Percentiles rank a stretch among this genome's conserved stretches.
These are phyloP conservation scores for Platorchestia sp. DNA, from an alignment of 1,140 invertebrate species.

Conservation along the genomic window DNA sequence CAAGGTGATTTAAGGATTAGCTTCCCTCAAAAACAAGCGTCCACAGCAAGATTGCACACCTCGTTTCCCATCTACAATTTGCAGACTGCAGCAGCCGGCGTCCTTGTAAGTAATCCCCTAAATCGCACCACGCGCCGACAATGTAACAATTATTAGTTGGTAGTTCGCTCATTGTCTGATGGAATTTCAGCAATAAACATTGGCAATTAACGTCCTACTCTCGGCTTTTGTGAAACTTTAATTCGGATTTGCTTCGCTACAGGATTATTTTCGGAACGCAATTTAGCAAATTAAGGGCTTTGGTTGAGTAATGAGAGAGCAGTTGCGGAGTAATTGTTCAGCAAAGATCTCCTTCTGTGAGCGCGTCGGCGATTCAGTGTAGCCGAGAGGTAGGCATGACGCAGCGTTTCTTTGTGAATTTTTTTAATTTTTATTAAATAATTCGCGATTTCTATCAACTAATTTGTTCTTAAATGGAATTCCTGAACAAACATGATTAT, in stretches of 20 bases:
- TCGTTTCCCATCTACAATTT: not conserved
- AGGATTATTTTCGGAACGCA: not conserved
- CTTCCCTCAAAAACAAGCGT: not conserved
- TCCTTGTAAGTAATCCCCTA: not conserved
- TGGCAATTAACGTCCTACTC: not conserved
- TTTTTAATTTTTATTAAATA: too few species aligned
- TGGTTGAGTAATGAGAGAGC: not conserved
- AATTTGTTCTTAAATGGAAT: too few species aligned
- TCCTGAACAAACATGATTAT: too few species aligned
- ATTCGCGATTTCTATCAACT: too few species aligned
- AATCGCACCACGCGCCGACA: too few species aligned
- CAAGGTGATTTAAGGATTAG: not conserved
- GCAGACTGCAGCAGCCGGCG: not conserved
- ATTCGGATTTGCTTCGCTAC: not conserved
- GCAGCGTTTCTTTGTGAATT: too few species aligned
- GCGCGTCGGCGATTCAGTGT: too few species aligned
- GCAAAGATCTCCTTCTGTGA: too few species aligned
- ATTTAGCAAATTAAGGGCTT: not conserved
- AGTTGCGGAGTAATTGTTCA: not conserved
- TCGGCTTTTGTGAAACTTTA: not conserved
- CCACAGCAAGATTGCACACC: not conserved
- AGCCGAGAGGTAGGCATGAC: too few species aligned
- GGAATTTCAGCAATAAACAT: not conserved
- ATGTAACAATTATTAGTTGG: not conserved
- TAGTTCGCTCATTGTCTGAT: not conserved